Conservation (phyloP, 1,140 invertebrate genomes). For the Pogonomyrmex californicus region DNA sequence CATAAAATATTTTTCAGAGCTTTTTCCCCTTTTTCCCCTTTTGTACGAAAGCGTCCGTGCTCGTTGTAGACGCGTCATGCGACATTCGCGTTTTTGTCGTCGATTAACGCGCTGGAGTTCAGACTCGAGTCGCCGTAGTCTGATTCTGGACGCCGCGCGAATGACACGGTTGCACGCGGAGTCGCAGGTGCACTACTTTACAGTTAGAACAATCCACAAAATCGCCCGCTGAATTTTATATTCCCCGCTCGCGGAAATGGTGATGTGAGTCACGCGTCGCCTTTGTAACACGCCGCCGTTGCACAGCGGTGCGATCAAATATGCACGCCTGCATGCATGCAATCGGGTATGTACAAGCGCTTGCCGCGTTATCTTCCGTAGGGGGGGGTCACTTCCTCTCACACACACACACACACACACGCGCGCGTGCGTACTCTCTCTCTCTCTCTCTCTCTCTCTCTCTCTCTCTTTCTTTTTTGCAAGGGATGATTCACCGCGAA, state of each 20-base stretch:
- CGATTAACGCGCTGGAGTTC: background rate
- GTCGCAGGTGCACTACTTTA: conserved; percentile 3
- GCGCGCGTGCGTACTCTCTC: background rate
- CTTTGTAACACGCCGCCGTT: conserved; percentile 51
- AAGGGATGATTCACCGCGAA: conserved; percentile 54
- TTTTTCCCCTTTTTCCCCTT: background rate
- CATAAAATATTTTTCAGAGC: background rate
- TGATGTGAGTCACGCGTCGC: conserved; percentile 58
- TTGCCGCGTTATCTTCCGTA: conserved; percentile 56
- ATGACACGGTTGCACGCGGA: background rate
- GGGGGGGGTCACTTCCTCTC: conserved; percentile 38
- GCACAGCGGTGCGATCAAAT: conserved; percentile 57
- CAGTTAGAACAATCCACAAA: conserved; percentile 50
- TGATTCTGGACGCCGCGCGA: conserved; percentile 6
- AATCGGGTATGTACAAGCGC: conserved; percentile 47
- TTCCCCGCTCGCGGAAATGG: conserved; percentile 36
- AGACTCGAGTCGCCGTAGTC: background rate
- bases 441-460: background rate
- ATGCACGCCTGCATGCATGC: conserved; percentile 66
- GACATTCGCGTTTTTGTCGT: background rate
- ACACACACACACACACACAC: too few relatives aligned
- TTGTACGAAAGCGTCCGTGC: background rate
- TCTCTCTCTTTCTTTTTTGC: conserved; percentile 5
- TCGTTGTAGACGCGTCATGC: background rate
- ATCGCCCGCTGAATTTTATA: conserved; percentile 38